phyloP scores from a whole-genome alignment of 2,888 invertebrate species.

The Eristalis pertinax region DNA sequence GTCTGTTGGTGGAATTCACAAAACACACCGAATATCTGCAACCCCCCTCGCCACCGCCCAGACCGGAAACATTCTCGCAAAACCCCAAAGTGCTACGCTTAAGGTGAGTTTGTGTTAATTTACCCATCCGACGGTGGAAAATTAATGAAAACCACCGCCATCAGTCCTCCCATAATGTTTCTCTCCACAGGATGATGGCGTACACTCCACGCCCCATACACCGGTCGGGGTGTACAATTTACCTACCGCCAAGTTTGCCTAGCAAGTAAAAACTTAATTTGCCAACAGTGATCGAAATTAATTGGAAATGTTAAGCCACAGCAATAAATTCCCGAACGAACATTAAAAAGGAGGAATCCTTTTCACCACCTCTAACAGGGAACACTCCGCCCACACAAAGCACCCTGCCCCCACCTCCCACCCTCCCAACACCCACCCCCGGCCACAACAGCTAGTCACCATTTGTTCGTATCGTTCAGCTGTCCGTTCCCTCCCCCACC shows the following conservation, averaged over 20 bases:
- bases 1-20: too few relatives aligned
- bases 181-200: conserved; percentile 42
- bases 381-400: too few relatives aligned
- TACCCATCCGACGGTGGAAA: conserved; percentile 49
- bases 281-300: conserved; percentile 72
- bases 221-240: conserved; percentile 1
- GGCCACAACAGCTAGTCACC: background rate
- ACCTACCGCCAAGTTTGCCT: conserved; percentile 22
- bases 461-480: background rate
- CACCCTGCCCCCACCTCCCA: too few relatives aligned
- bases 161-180: conserved; percentile 53
- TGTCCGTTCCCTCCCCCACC: background rate
- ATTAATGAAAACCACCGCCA: conserved; percentile 65
- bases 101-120: conserved; percentile 66
- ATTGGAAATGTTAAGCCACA: conserved; percentile 71
- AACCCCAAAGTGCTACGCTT: conserved; percentile 66
- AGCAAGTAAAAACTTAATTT: conserved; percentile 71
- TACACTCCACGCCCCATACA: background rate
- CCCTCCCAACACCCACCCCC: background rate
- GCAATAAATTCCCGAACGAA: conserved; percentile 68
- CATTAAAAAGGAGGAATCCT: conserved; percentile 72
- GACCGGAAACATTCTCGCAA: conserved; percentile 40
- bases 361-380: conserved; percentile 39
- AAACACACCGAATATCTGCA: too few relatives aligned
- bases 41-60: background rate